Evolutionary conservation across 1,140 invertebrate species (phyloP).

Genomic region (Tetramorium alpestre): DNA sequence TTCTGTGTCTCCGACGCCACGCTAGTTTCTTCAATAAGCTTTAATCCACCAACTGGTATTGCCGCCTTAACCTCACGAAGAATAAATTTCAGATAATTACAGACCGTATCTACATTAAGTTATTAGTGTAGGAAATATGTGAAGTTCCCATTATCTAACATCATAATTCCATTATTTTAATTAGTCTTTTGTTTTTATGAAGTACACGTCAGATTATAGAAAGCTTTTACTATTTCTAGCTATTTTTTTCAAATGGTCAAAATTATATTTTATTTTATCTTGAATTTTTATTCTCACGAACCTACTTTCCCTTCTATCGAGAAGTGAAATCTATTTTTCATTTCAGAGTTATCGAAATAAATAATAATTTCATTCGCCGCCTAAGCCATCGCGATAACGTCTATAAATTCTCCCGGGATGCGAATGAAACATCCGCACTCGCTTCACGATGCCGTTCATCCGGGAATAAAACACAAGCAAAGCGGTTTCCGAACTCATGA

Average conservation of each 20-base stretch:
- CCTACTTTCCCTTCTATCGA: neutral
- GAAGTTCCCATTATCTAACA: neutral
- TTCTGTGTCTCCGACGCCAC: constrained; percentile 29
- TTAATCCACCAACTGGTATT: neutral
- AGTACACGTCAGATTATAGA: neutral
- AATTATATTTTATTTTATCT: neutral
- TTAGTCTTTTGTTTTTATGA: neutral
- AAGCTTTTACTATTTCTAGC: neutral
- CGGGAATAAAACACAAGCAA: constrained; percentile 47
- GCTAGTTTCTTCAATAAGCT: constrained; percentile 44
- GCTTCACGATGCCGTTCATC: constrained; percentile 24
- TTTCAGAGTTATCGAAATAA: constrained; percentile 23
- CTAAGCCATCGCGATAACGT: constrained; percentile 20
- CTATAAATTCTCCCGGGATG: constrained; percentile 28
- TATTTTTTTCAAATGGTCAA: neutral
- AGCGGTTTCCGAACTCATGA: constrained; percentile 44
- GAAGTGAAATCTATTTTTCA: neutral
- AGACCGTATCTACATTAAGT: neutral
- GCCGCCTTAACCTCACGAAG: neutral
- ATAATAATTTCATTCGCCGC: constrained; percentile 29
- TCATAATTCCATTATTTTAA: neutral
- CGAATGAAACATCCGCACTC: constrained; percentile 31
- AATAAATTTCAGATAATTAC: constrained; percentile 15
- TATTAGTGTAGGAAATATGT: neutral
- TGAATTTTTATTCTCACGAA: neutral